Evolutionary conservation across 2,113 vertebrate species (phyloP).

Genomic region (Notarius quadriscutis): DNA sequence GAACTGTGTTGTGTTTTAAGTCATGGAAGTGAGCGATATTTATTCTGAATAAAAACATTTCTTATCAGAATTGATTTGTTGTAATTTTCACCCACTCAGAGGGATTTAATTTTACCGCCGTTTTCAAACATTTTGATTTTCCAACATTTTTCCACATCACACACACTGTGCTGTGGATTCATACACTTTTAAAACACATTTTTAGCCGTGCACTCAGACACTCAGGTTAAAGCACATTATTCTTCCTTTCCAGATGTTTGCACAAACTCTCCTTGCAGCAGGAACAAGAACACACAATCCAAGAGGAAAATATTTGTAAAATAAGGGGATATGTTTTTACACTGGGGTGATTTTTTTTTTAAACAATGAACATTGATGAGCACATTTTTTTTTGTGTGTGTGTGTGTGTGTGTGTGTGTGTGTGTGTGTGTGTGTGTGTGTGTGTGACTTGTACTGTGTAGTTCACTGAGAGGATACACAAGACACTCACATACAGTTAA

Average conservation of each 20-base stretch:
- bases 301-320: neutral
- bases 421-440: neutral
- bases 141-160: constrained; percentile 15
- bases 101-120: neutral
- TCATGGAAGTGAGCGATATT: neutral
- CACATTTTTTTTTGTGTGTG: neutral
- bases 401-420: neutral
- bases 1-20: neutral
- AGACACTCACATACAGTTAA: too few relatives aligned
- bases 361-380: neutral
- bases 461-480: too few relatives aligned
- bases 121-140: constrained; percentile 25
- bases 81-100: neutral
- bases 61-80: neutral
- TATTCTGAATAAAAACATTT: constrained; percentile 2
- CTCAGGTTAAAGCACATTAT: neutral
- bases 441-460: too few relatives aligned
- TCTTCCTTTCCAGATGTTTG: neutral
- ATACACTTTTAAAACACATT: neutral
- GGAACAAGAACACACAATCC: neutral
- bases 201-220: neutral
- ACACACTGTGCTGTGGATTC: neutral
- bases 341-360: neutral
- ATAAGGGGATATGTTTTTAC: neutral
- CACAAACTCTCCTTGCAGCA: neutral